Evolutionary conservation across 2,888 invertebrate species (phyloP), one percentile per base, ranked within the genome.

Genomic region (Drosophila robusta): DNA sequence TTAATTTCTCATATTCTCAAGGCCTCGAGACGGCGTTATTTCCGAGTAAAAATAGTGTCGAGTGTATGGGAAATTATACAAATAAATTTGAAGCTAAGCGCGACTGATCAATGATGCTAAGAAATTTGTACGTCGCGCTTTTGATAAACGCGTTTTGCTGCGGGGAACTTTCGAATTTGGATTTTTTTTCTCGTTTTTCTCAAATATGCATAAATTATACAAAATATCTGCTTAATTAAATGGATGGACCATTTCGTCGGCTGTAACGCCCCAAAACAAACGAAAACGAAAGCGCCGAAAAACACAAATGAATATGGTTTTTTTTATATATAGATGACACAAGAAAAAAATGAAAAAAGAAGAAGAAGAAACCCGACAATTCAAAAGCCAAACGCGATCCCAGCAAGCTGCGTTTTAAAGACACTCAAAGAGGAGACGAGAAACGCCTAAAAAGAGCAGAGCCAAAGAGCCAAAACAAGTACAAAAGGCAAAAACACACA

Each of bases 241-340:
- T 58, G 85, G 63, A 54, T 65, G 67, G 68, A 57, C 71, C 87
- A 51, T 76, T 75, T 80, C 63, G 57, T 45, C 47, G 71, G 14
- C 71, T 75, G 55, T 50, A 63, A 62, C 75, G 70, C 51, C 75
- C 71, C 62, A 71, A 65, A 67, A 76, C 74, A 63, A 83, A 83
- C 68, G 89, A 83, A 83, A 83, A 74, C 78, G 82, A 88, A 83
- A 83, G 89, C 89, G 65, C 34, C 49, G n/a, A 38, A 34, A 4
- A 24, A 26, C 5, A 16, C 8, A 32, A 41, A 44, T 22, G 26
- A 38, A 36, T 65, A 18, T 67, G 45, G 52, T 69, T 62, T 61
- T 62, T 62, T 58, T 62, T 56, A 32, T 51, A 52, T 56, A 32
- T 51, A 52, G 50, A 46, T 16, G 29, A 57, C 70, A 64, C 49